Evolutionary conservation across 2,888 invertebrate species (phyloP).

Genomic region (Crossocerus cetratus): DNA sequence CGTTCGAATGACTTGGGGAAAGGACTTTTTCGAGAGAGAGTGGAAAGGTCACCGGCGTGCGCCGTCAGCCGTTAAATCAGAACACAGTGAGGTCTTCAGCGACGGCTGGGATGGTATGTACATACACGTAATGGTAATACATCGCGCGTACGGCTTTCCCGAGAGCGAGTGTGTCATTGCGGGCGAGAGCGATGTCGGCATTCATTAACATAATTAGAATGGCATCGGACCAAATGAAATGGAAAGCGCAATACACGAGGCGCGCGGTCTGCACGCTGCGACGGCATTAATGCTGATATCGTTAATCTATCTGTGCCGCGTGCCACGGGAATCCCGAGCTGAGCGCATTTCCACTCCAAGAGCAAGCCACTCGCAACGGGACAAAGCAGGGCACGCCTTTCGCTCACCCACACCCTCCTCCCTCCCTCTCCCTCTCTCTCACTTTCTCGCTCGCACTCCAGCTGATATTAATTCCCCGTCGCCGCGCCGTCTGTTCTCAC

Average conservation of each 20-base stretch:
- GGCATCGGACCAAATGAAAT: conserved; percentile 37
- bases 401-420: background rate
- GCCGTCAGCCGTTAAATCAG: background rate
- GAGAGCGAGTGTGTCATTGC: too few species aligned
- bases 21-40: background rate
- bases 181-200: conserved; percentile 15
- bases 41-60: background rate
- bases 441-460: too few species aligned
- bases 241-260: conserved; percentile 23
- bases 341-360: conserved; percentile 13
- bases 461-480: conserved; percentile 42
- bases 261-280: conserved; percentile 34
- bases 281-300: conserved; percentile 53
- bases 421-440: too few species aligned
- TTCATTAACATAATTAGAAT: conserved; percentile 56
- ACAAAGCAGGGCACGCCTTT: conserved; percentile 19
- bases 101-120: background rate
- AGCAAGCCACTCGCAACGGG: conserved; percentile 23
- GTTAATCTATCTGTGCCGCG: conserved; percentile 52
- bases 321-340: conserved; percentile 36
- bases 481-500: background rate
- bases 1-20: background rate
- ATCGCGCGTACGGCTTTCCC: conserved; percentile 6
- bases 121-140: background rate
- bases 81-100: background rate